Percentiles rank a stretch among this genome's conserved stretches.
These are phyloP conservation scores for Ectropis crepuscularia DNA, from an alignment of 2,888 invertebrate genomes.

Conservation along the genomic window DNA sequence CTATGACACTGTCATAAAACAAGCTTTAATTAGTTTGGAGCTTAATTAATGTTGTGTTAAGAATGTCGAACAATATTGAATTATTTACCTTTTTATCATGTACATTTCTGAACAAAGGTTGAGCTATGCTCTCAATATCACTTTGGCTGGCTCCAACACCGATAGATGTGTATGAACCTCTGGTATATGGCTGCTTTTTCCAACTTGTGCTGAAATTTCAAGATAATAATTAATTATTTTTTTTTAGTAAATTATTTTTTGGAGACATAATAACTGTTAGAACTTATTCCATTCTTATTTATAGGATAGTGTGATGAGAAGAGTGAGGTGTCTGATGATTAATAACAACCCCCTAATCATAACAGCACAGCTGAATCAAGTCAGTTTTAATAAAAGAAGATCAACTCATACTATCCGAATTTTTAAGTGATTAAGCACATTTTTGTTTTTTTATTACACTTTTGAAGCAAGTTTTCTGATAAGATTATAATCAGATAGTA, in stretches of 20 bases:
- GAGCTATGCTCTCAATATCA: slow-evolving; percentile 94
- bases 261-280: too few relatives aligned
- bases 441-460: background rate
- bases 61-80: background rate
- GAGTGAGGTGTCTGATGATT: too few relatives aligned
- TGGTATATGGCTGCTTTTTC: slow-evolving; percentile 92
- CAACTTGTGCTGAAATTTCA: slow-evolving; percentile 90
- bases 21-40: too few relatives aligned
- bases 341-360: too few relatives aligned
- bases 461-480: slow-evolving; percentile 1
- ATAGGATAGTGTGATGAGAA: too few relatives aligned
- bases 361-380: too few relatives aligned
- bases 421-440: background rate
- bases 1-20: too few relatives aligned
- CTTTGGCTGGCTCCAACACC: slow-evolving; percentile 94
- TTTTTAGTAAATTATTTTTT: too few relatives aligned
- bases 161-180: slow-evolving; percentile 96
- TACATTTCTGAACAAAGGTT: slow-evolving; percentile 90
- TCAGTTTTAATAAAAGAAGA: too few relatives aligned
- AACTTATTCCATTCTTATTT: too few relatives aligned
- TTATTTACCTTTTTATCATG: slow-evolving; percentile 86
- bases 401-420: background rate
- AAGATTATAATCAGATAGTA: slow-evolving; percentile 5
- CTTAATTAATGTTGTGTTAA: too few relatives aligned
- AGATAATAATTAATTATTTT: background rate